Conservation (phyloP, 2,797 vertebrate genomes). For the Rhinophrynus dorsalis region DNA sequence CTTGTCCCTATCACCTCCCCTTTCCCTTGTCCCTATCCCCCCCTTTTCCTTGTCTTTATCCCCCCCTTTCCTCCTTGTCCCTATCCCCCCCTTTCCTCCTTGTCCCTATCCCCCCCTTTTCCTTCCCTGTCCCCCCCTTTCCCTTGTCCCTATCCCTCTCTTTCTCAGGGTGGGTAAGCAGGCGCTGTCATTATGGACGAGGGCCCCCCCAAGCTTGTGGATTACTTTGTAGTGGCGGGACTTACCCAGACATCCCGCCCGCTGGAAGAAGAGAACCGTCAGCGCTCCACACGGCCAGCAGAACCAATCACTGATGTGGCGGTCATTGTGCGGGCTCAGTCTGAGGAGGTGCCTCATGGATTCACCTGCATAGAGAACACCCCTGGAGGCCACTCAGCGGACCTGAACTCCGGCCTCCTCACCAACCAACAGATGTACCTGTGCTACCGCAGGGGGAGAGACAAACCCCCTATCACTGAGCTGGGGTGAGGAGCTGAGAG, state of each 20-base stretch:
- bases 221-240: slow-evolving; percentile 93
- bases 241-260: slow-evolving; percentile 69
- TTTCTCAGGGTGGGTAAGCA: slow-evolving; percentile 62
- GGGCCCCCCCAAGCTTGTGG: slow-evolving; percentile 90
- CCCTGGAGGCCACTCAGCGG: slow-evolving; percentile 79
- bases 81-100: too few species aligned
- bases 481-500: slow-evolving; percentile 73
- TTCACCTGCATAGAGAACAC: slow-evolving; percentile 93
- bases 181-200: slow-evolving; percentile 84
- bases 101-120: not conserved
- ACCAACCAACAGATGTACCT: slow-evolving; percentile 90
- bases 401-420: slow-evolving; percentile 86
- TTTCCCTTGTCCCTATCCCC: too few species aligned
- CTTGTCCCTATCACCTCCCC: too few species aligned
- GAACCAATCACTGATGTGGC: slow-evolving; percentile 88
- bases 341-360: slow-evolving; percentile 90
- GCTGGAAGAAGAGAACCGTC: slow-evolving; percentile 75
- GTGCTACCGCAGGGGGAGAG: slow-evolving; percentile 85
- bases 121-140: not conserved
- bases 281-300: slow-evolving; percentile 67
- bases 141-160: not conserved
- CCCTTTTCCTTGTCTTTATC: too few species aligned
- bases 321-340: slow-evolving; percentile 83
- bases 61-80: too few species aligned
- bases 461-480: slow-evolving; percentile 86